Evolutionary conservation across 1,140 invertebrate genomes (phyloP), one percentile per base, ranked within the genome.

Genomic region (Drosophila sp.): DNA sequence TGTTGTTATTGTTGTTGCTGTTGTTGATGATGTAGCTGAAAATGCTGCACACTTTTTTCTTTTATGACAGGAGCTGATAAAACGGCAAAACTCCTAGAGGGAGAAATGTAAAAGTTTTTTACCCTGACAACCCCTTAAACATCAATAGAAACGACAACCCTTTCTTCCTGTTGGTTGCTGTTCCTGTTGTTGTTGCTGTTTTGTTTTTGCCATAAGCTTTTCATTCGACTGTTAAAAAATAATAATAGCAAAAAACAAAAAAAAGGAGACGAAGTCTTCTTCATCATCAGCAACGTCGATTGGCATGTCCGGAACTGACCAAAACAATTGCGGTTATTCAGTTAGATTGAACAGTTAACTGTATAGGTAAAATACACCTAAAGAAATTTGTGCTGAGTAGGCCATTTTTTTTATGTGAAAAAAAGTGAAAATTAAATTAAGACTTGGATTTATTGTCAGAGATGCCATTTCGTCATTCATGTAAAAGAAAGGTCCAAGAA

Each of bases 61-160:
- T 58, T 58, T 58, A 90, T 90, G 81, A 90, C 86, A 90, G 81
- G 79, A n/a, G 65, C 66, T 70, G 83, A 86, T 79, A 82, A 90
- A 80, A 68, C 17, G 70, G 54, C 35, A 64, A 17, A 60, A 54
- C 57, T 50, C 44, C 44, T 30, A 30, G 10, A 67, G 54, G 65
- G 56, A 50, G 75, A 80, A 71, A 84, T 76, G 71, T 78, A 60
- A 66, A 89, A 89, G 76, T 89, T 89, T 76, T 89, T 69, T 70
- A 71, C 66, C 76, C 82, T 38, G 30, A 1, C 35, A n/a, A 8
- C n/a, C 57, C 50, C 32, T 10, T 74, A 73, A 84, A 83, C 70
- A 70, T 80, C 79, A 87, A 83, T 76, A 69, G 66, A 30, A 35
- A 38, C 61, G 54, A 60, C 60, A 32, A 50, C 25, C 44, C 44